Evolutionary conservation across 2,797 vertebrate species (phyloP), one percentile per base, ranked within the genome.

Genomic region (Takifugu ocellatus): DNA sequence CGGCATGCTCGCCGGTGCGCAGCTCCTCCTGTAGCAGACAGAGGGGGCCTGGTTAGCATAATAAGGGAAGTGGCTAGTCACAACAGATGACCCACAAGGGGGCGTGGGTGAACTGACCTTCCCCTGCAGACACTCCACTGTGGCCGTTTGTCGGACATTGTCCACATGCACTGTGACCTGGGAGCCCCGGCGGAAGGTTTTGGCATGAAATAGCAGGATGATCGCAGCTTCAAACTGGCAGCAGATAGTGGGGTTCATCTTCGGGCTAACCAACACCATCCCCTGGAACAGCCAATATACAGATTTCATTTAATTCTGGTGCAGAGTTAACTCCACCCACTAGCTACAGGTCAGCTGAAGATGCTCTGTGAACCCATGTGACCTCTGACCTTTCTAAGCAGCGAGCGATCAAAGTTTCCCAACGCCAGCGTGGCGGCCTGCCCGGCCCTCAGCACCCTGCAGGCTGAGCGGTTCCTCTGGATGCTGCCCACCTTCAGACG

Each of bases 201-300:
- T 98, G 29, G 96, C 96, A 5, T 99, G 96, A 84, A 99, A 99
- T 56, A 99, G 83, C 33, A 99, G 90, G 33, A 98, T 95, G 1
- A 99, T 97, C 83, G 96, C 95, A 0, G 96, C 95, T 81, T 99
- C 96, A 21, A 98, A 98, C 81, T 93, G 90, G 56, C 94, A 94
- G 87, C 96, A 96, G 86, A 98, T 96, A 51, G 94, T 98, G 27
- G 96, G 96, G 62, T 97, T 94, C 96, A 98, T 96, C 91, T 96
- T 95, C 1, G 96, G 96, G 73, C 96, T 98, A 76, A 99, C 96
- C 94, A 99, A 94, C 76, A 99, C 96, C 96, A 99, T 98, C 44
- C 96, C 96, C 96, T 98, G 87, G 50, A 69, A 59, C 47, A 4
- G 5, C 21, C 78, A 66, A 55, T 1, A 21, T 21, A 21, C 21